phyloP scores from a whole-genome alignment of 2,113 vertebrate genomes.

The Taxidea taxus region DNA sequence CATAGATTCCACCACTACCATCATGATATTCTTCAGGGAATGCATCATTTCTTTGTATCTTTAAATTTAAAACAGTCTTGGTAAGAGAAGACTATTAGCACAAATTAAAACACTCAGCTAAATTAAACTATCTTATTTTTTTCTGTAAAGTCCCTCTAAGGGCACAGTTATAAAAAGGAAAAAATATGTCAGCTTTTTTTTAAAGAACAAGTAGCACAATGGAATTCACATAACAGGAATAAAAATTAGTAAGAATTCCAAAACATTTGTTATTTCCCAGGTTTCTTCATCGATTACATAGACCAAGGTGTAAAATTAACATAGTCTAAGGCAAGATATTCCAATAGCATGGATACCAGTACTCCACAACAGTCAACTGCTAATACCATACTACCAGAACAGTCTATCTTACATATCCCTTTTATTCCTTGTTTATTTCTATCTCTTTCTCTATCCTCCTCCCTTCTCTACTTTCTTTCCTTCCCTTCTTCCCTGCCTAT shows the following conservation, averaged over 20 bases:
- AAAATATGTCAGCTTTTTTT: slow-evolving; percentile 13
- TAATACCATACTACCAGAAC: not conserved
- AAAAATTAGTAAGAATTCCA: not conserved
- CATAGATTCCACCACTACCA: slow-evolving; percentile 91
- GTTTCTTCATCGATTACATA: not conserved
- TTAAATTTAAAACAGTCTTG: slow-evolving; percentile 60
- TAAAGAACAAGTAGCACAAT: not conserved
- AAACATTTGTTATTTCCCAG: not conserved
- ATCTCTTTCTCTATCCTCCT: not conserved
- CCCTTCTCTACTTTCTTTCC: not conserved
- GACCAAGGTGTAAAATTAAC: not conserved
- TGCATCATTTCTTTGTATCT: slow-evolving; percentile 96
- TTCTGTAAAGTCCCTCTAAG: not conserved
- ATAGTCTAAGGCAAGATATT: not conserved
- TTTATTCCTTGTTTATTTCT: not conserved
- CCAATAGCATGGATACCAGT: not conserved
- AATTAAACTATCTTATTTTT: not conserved
- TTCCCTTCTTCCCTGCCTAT: not conserved
- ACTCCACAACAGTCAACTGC: not conserved
- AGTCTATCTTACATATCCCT: not conserved
- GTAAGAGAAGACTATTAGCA: not conserved
- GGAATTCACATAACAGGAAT: not conserved
- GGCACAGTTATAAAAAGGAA: not conserved
- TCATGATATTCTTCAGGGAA: slow-evolving; percentile 91
- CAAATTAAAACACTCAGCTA: not conserved